phyloP scores from a whole-genome alignment of 2,797 vertebrate genomes.

The Schizothorax lantsangensis region DNA sequence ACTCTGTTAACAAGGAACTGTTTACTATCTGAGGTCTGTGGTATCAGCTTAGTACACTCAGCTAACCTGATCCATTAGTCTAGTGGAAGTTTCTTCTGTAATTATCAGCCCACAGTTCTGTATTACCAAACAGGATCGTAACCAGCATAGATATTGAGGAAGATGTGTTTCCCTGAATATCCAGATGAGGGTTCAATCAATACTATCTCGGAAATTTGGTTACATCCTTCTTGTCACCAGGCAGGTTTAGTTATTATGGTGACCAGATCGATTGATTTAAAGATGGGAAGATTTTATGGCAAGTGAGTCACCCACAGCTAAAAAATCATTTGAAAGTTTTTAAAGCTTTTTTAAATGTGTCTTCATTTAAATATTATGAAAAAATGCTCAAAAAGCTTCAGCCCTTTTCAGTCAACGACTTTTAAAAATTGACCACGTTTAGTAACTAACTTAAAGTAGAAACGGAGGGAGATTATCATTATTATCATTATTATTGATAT shows the following conservation, averaged over 20 bases:
- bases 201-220: conserved; percentile 8
- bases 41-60: conserved; percentile 25
- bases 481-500: not conserved
- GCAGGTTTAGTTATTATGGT: not conserved
- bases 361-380: not conserved
- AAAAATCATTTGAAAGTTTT: not conserved
- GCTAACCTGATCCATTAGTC: conserved; percentile 31
- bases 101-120: not conserved
- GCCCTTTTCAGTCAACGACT: too few species aligned
- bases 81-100: conserved; percentile 11
- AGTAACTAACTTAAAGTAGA: not conserved
- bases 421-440: not conserved
- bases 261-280: conserved; percentile 11
- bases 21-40: conserved; percentile 33
- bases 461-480: not conserved
- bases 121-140: not conserved
- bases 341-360: not conserved
- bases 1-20: conserved; percentile 45
- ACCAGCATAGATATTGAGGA: not conserved
- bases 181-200: not conserved
- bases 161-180: not conserved
- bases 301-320: not conserved
- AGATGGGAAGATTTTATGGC: not conserved
- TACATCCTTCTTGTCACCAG: not conserved
- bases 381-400: too few species aligned